These are phyloP conservation scores for Protonibea diacanthus DNA, from an alignment of 2,797 vertebrate genomes.

Conservation along the genomic window DNA sequence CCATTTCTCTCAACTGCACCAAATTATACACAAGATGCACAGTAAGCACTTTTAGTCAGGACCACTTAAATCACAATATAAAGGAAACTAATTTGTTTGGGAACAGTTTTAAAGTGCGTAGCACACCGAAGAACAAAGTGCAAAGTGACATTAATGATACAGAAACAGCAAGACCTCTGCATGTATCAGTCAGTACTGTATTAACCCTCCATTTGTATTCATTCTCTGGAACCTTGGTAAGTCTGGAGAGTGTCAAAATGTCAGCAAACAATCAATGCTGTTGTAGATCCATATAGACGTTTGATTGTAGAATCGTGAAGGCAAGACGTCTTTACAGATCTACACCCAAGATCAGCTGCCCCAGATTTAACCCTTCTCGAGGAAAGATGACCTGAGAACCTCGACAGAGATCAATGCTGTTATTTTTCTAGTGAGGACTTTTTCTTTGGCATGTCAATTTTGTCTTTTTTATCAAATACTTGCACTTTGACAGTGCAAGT, in stretches of 20 bases:
- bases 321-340: no score
- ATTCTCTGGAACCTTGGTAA: background rate
- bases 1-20: constrained; percentile 12
- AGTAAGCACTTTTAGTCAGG: background rate
- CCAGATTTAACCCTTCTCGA: no score
- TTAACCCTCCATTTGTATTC: background rate
- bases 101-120: background rate
- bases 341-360: no score
- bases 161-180: background rate
- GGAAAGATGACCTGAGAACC: no score
- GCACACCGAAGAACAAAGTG: background rate
- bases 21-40: constrained; percentile 11
- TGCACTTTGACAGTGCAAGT: background rate
- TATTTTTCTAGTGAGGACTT: no score
- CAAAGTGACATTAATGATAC: background rate
- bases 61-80: background rate
- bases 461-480: background rate
- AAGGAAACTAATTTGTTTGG: background rate
- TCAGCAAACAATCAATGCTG: background rate
- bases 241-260: background rate
- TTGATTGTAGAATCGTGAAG: no score
- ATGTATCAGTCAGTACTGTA: background rate
- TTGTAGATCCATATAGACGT: no score
- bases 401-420: no score
- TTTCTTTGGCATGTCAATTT: no score